These are phyloP conservation scores for Orgyia antiqua DNA, from an alignment of 2,888 invertebrate species.

Conservation along the genomic window DNA sequence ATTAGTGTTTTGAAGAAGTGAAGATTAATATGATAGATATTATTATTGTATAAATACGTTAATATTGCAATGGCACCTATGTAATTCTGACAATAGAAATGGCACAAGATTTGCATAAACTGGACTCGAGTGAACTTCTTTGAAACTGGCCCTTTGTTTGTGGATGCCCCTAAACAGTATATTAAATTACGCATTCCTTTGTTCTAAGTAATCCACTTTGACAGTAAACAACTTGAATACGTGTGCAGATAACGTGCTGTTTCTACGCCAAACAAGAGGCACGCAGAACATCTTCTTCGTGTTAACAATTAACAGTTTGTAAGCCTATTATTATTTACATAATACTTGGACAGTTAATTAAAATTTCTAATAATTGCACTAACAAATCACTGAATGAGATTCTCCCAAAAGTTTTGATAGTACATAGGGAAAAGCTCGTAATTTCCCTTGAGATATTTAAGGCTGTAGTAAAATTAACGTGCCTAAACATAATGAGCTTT, in stretches of 20 bases:
- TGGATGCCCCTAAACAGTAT: constrained; percentile 62
- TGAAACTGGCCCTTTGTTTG: constrained; percentile 64
- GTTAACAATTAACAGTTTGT: too few species aligned
- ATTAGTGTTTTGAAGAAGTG: too few species aligned
- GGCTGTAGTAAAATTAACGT: constrained; percentile 64
- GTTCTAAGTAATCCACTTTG: constrained; percentile 39
- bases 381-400: constrained; percentile 39
- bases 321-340: too few species aligned
- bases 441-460: constrained; percentile 60
- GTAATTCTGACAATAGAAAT: constrained; percentile 68
- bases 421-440: constrained; percentile 55
- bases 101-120: constrained; percentile 72
- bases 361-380: too few species aligned
- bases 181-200: constrained; percentile 59
- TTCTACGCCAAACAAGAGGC: constrained; percentile 10
- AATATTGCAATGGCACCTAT: constrained; percentile 61
- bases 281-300: constrained; percentile 9
- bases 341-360: too few species aligned
- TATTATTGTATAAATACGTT: too few species aligned
- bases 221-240: constrained; percentile 40
- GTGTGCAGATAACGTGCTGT: constrained; percentile 36
- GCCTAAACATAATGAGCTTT: constrained; percentile 66
- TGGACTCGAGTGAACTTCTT: constrained; percentile 65
- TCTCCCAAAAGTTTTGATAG: constrained; percentile 47
- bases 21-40: too few species aligned